Percentiles rank a stretch among this genome's conserved stretches.
These are phyloP conservation scores for Hypena proboscidalis DNA, from an alignment of 2,888 invertebrate species.

Conservation along the genomic window DNA sequence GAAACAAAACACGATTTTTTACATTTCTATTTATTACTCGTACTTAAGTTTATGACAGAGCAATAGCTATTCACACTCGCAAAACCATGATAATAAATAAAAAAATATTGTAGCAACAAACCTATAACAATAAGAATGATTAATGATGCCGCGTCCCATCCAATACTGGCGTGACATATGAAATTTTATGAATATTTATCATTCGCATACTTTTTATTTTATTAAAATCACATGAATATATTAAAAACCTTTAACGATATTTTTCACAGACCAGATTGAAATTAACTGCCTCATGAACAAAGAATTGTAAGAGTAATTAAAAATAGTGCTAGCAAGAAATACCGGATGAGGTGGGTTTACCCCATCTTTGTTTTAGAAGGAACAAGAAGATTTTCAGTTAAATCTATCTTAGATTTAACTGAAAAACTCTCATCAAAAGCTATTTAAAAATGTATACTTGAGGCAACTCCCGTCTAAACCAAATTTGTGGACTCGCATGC, in stretches of 20 bases:
- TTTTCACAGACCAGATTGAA: constrained; percentile 2
- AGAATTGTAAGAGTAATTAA: constrained; percentile 16
- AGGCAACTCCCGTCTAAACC: constrained; percentile 34
- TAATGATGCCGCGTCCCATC: constrained; percentile 52
- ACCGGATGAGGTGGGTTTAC: neutral
- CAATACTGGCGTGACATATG: constrained; percentile 50
- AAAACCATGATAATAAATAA: constrained; percentile 18
- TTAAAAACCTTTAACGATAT: constrained; percentile 14
- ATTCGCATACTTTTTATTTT: constrained; percentile 37
- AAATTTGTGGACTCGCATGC: constrained; percentile 38
- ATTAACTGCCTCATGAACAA: neutral
- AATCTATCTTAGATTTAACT: too few species aligned
- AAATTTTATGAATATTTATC: constrained; percentile 59
- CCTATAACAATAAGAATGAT: constrained; percentile 57
- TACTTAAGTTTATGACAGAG: too few species aligned
- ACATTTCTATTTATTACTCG: too few species aligned
- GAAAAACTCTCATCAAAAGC: constrained; percentile 29
- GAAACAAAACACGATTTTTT: too few species aligned
- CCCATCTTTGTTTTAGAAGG: constrained; percentile 5
- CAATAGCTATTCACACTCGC: constrained; percentile 8
- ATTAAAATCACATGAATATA: constrained; percentile 30
- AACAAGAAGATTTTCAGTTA: constrained; percentile 9
- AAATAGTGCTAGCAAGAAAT: constrained; percentile 9
- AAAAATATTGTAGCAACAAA: constrained; percentile 44
- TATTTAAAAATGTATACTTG: constrained; percentile 45